Conservation (phyloP, 2,113 vertebrate species). For the Sorex araneus region DNA sequence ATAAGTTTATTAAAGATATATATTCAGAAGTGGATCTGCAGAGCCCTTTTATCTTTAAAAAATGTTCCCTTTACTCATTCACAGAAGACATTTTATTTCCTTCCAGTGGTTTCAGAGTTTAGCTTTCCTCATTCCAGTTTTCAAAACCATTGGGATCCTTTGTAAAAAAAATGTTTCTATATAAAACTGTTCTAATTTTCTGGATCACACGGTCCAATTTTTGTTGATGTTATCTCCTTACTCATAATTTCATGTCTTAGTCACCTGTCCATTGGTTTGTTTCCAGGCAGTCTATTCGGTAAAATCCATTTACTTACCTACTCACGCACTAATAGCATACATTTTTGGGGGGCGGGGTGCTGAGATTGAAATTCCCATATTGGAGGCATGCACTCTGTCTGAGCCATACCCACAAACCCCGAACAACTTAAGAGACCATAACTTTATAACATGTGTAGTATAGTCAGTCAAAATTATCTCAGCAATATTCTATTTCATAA, state of each 20-base stretch:
- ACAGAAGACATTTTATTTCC: constrained; percentile 6
- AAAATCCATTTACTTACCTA: constrained; percentile 28
- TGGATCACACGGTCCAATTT: constrained; percentile 47
- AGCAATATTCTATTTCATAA: neutral
- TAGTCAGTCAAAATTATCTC: constrained; percentile 39
- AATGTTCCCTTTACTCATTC: neutral
- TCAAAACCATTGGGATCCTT: constrained; percentile 46
- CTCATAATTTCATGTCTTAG: constrained; percentile 4
- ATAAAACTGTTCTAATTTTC: neutral
- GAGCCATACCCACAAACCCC: neutral
- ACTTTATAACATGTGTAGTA: neutral
- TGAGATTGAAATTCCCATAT: too few species aligned
- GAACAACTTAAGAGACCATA: constrained; percentile 13
- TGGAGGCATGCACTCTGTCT: too few species aligned
- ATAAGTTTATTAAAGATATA: constrained; percentile 31
- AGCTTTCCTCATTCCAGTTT: constrained; percentile 42
- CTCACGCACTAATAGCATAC: neutral
- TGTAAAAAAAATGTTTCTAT: neutral
- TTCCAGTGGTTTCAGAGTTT: constrained; percentile 36
- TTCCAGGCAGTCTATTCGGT: constrained; percentile 40
- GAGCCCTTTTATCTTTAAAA: constrained; percentile 16
- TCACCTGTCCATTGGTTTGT: neutral
- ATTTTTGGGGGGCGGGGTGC: too few species aligned
- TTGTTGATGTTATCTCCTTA: neutral
- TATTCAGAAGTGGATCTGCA: constrained; percentile 29